Evolutionary conservation across 1,140 invertebrate species (phyloP), one percentile per base, ranked within the genome.

Genomic region (Medauroidea extradentata): DNA sequence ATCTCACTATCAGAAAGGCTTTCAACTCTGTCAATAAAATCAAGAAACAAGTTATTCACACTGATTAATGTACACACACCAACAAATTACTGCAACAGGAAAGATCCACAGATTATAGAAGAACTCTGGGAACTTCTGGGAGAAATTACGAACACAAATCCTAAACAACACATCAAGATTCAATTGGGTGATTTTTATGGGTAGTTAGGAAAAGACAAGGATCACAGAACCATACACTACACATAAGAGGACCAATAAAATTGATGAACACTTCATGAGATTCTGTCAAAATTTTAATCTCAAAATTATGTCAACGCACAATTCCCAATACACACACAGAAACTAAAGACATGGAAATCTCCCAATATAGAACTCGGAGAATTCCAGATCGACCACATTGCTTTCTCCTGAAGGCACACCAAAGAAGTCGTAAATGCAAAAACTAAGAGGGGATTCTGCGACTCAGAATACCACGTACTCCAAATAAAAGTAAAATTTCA

Each of bases 1-100:
- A 21, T 54, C 59, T n/a, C 56, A 61, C 24, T n/a, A n/a, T n/a
- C n/a, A n/a, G 59, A 61, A 48, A 55, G 59, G 48, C 18, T 61
- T 7, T 56, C 59, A 3, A 2, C 57, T 14, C 42, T 57, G 16
- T 48, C 53, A 16, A 24, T 61, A 24, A 56, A 50, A 38, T 57
- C 53, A 49, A 23, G 34, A 18, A 61, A 61, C 41, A 61, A 61
- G 41, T 16, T 54, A 1, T 61, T 57, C 59, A 57, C 59, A 18
- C n/a, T 61, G 29, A 61, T 61, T 34, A 61, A 57, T 29, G 24
- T 55, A 8, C 53, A 61, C 23, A 41, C 59, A 14, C 59, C 46
- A 11, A 57, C 44, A 50, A 61, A 61, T 42, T 24, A 61, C 11
- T 43, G 50, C 19, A 61, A 57, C 43, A 61, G 50, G 18, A 19